phyloP scores from a whole-genome alignment of 2,797 vertebrate genomes.

The Onychomys leucogaster region DNA sequence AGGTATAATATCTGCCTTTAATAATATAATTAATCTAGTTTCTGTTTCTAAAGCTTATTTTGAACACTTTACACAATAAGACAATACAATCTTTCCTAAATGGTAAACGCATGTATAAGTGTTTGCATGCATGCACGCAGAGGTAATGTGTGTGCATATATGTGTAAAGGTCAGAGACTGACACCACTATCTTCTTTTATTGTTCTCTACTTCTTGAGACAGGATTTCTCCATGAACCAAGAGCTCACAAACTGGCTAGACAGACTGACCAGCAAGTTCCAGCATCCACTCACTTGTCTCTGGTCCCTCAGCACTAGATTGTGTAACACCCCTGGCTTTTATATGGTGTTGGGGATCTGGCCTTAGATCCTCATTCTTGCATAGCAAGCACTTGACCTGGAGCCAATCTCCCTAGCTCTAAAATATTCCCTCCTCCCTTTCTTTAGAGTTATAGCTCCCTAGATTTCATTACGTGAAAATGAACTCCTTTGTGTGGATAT shows the following conservation, averaged over 20 bases:
- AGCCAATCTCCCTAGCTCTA: neutral
- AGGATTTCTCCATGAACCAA: neutral
- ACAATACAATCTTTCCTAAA: constrained; percentile 6
- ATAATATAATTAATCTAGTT: neutral
- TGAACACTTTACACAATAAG: neutral
- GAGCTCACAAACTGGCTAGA: neutral
- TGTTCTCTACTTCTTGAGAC: neutral
- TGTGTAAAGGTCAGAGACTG: neutral
- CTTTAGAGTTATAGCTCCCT: neutral
- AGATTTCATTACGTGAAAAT: neutral
- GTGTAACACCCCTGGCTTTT: neutral
- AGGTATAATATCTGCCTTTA: neutral
- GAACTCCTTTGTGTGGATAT: neutral
- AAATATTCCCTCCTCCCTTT: neutral
- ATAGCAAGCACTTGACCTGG: neutral
- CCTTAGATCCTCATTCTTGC: neutral
- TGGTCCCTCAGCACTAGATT: neutral
- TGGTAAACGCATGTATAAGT: neutral
- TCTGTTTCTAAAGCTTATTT: neutral
- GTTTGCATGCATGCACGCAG: neutral
- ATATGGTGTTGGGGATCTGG: neutral
- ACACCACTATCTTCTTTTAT: neutral
- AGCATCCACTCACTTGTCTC: neutral
- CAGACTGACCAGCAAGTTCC: neutral
- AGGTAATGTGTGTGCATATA: neutral